Percentiles rank a stretch among this genome's conserved stretches.
Evolutionary conservation across 2,888 invertebrate species (phyloP).

Genomic region (Aelia acuminata): DNA sequence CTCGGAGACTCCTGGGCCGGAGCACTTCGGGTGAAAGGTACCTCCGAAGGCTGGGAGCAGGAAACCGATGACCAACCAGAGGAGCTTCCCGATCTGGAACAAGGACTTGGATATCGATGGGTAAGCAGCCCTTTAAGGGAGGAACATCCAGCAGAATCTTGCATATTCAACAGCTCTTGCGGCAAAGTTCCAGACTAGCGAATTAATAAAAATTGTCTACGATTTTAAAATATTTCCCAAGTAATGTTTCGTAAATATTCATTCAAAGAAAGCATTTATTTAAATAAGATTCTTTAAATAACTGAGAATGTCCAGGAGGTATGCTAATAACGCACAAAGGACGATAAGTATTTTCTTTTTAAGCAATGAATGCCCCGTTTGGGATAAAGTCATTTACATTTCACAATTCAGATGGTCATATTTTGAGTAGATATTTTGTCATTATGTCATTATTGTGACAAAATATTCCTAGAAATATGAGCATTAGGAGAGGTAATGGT

Average conservation of each 20-base stretch:
- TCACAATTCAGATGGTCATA: background rate
- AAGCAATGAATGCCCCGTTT: background rate
- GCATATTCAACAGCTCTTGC: background rate
- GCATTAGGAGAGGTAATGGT: background rate
- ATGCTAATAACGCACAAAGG: background rate
- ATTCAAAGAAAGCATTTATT: background rate
- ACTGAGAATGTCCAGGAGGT: background rate
- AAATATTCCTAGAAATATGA: background rate
- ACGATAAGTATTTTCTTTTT: background rate
- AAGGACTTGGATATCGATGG: conserved; percentile 9
- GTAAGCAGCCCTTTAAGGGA: background rate
- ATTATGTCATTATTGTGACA: background rate
- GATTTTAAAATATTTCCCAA: background rate
- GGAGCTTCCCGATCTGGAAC: conserved; percentile 17
- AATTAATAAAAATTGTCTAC: background rate
- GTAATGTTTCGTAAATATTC: background rate
- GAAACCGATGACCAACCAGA: background rate
- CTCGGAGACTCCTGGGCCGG: background rate
- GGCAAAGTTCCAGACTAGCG: background rate
- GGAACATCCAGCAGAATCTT: background rate
- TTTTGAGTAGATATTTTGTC: background rate
- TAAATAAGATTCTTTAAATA: background rate
- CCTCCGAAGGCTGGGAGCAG: conserved; percentile 16
- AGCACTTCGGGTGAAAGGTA: conserved; percentile 28
- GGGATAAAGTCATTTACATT: background rate